Evolutionary conservation across 2,113 vertebrate species (phyloP).

Genomic region (Brachypteracias leptosomus): DNA sequence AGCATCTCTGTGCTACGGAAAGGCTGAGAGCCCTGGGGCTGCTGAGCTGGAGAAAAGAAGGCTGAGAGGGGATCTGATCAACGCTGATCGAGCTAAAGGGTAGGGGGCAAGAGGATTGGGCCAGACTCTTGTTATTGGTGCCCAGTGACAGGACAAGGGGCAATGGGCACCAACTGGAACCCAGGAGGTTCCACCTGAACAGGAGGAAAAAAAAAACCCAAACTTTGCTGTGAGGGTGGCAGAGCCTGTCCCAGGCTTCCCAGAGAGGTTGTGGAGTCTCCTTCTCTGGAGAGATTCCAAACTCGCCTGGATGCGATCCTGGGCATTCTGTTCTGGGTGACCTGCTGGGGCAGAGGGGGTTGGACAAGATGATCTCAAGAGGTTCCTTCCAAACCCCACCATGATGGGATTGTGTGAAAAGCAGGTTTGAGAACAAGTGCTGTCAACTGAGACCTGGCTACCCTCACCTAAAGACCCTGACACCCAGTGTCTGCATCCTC

Average conservation of each 20-base stretch:
- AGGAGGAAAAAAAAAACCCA: too few relatives aligned
- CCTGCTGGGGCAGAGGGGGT: background rate
- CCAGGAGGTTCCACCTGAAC: too few relatives aligned
- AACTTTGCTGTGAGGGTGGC: background rate
- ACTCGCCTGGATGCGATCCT: background rate
- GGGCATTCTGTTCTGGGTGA: background rate
- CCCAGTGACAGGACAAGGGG: too few relatives aligned
- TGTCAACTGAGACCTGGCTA: background rate
- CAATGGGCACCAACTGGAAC: too few relatives aligned
- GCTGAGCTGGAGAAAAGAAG: too few relatives aligned
- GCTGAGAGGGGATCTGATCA: too few relatives aligned
- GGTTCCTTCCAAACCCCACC: background rate
- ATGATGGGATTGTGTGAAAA: background rate
- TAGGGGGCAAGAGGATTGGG: too few relatives aligned
- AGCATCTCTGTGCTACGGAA: background rate
- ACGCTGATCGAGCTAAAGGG: too few relatives aligned
- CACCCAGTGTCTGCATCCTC: background rate
- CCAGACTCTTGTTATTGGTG: too few relatives aligned
- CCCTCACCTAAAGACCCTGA: background rate
- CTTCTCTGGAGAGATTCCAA: background rate
- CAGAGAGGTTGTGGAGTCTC: background rate
- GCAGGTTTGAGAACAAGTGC: background rate
- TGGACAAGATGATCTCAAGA: background rate
- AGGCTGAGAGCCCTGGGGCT: too few relatives aligned
- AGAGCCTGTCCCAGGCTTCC: too few relatives aligned